phyloP scores from a whole-genome alignment of 2,797 vertebrate species.

The Danio tinwini region DNA sequence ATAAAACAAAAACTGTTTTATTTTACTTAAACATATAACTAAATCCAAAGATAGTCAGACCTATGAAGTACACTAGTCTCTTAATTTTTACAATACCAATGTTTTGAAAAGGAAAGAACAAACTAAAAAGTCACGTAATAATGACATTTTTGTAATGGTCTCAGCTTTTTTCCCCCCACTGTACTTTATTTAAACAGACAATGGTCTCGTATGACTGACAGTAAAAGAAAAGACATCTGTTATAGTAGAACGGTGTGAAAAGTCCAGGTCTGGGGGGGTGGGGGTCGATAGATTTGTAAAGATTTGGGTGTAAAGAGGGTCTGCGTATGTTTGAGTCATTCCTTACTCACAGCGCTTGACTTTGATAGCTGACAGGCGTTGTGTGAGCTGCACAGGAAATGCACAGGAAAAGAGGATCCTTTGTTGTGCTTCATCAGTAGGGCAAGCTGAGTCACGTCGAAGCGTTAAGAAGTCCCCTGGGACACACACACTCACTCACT shows the following conservation, averaged over 20 bases:
- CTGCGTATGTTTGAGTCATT: constrained; percentile 43
- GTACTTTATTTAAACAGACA: background rate
- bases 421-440: constrained; percentile 45
- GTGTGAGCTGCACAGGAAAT: constrained; percentile 56
- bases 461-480: constrained; percentile 41
- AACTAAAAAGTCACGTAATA: too few relatives aligned
- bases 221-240: background rate
- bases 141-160: too few relatives aligned
- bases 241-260: constrained; percentile 24
- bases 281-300: constrained; percentile 29
- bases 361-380: constrained; percentile 49
- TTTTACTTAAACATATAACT: too few relatives aligned
- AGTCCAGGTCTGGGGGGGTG: constrained; percentile 9
- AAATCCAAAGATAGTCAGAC: too few relatives aligned
- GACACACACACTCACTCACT: constrained; percentile 26
- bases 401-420: constrained; percentile 40
- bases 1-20: too few relatives aligned
- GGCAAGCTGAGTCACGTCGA: constrained; percentile 56
- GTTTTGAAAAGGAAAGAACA: too few relatives aligned
- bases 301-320: constrained; percentile 12
- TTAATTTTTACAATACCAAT: too few relatives aligned
- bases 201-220: background rate
- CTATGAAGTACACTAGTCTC: too few relatives aligned
- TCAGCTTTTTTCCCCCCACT: background rate
- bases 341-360: constrained; percentile 43